phyloP scores from a whole-genome alignment of 2,797 vertebrate genomes.

The Eidolon dupreanum region DNA sequence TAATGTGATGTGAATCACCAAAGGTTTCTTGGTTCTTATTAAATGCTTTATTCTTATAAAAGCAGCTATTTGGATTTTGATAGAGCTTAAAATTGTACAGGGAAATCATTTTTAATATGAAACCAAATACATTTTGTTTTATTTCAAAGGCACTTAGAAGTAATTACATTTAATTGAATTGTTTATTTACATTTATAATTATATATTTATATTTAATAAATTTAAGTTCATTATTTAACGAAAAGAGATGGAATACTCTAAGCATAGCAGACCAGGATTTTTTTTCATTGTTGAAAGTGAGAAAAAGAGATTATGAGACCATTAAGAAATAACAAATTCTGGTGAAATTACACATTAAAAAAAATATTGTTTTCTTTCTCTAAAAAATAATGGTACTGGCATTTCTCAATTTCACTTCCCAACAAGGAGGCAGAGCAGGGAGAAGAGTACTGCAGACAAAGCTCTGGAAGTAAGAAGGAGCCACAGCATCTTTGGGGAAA shows the following conservation, averaged over 20 bases:
- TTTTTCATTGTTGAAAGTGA: conserved; percentile 5
- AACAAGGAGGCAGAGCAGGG: background rate
- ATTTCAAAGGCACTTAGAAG: conserved; percentile 47
- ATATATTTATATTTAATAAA: conserved; percentile 11
- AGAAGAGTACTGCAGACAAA: background rate
- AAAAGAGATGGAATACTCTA: conserved; percentile 3
- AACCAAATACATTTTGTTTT: conserved; percentile 14
- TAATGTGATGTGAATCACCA: background rate
- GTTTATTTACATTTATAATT: background rate
- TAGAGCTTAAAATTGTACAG: background rate
- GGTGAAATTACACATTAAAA: background rate
- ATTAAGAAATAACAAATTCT: background rate
- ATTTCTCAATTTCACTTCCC: background rate
- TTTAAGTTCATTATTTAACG: conserved; percentile 29
- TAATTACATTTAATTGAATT: conserved; percentile 17
- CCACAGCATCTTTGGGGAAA: background rate
- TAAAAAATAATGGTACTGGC: background rate
- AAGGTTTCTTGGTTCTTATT: background rate
- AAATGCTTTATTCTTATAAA: conserved; percentile 45
- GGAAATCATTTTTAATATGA: background rate
- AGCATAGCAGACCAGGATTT: background rate
- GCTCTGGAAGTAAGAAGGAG: background rate
- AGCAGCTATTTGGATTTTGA: conserved; percentile 47
- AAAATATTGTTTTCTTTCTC: background rate
- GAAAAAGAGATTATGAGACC: background rate